phyloP scores from a whole-genome alignment of 2,888 invertebrate genomes.

The Chloroclystis v-ata region DNA sequence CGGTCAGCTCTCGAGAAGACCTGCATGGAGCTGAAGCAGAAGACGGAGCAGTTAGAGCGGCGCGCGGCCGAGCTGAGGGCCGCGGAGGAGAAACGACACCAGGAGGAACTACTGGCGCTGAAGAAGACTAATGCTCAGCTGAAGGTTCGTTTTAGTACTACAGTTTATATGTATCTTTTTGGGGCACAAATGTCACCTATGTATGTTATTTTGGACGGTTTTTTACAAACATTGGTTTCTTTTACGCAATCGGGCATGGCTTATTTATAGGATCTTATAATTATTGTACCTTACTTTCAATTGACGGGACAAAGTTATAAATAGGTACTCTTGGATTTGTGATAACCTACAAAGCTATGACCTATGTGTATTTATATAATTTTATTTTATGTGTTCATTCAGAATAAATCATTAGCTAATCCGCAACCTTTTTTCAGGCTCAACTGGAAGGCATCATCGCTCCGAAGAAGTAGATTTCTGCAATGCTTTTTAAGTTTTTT shows the following conservation, averaged over 20 bases:
- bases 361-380: too few species aligned
- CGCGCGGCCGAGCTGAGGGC: conserved; percentile 88
- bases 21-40: conserved; percentile 76
- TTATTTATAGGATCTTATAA: too few species aligned
- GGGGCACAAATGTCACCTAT: too few species aligned
- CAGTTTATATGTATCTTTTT: background rate
- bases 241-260: too few species aligned
- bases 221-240: too few species aligned
- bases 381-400: too few species aligned
- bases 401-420: too few species aligned
- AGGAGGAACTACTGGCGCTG: conserved; percentile 93
- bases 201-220: too few species aligned
- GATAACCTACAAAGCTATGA: too few species aligned
- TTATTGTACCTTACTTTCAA: too few species aligned
- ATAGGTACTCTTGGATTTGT: too few species aligned
- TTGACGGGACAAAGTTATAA: too few species aligned
- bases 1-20: conserved; percentile 81
- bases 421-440: conserved; percentile 75
- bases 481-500: conserved; percentile 26
- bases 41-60: conserved; percentile 89
- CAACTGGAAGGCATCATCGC: conserved; percentile 97
- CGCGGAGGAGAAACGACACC: conserved; percentile 94
- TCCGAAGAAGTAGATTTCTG: conserved; percentile 86
- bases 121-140: conserved; percentile 96
- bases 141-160: conserved; percentile 76